These are phyloP conservation scores for Carassius gibelio DNA, from an alignment of 2,113 vertebrate genomes.

Conservation along the genomic window DNA sequence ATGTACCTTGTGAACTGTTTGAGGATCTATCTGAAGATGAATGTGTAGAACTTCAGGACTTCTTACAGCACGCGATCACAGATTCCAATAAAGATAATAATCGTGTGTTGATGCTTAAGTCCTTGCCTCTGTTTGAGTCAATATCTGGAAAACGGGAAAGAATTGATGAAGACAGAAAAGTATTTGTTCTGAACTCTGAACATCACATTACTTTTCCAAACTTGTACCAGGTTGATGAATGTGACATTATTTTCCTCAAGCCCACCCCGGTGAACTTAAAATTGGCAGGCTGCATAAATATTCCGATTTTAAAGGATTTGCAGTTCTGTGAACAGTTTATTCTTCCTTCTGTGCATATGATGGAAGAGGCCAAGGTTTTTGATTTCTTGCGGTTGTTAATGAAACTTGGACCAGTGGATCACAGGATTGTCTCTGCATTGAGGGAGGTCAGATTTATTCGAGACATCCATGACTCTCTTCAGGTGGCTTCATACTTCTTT, in stretches of 20 bases:
- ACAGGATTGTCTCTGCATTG: slow-evolving; percentile 57
- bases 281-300: neutral
- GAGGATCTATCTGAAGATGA: slow-evolving; percentile 54
- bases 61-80: slow-evolving; percentile 59
- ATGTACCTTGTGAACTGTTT: slow-evolving; percentile 62
- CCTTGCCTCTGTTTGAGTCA: slow-evolving; percentile 79
- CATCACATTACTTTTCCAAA: slow-evolving; percentile 6
- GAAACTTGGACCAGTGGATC: rapidly evolving
- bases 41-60: slow-evolving; percentile 52
- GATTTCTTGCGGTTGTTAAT: slow-evolving; percentile 72
- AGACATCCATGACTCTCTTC: slow-evolving; percentile 60
- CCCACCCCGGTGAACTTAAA: neutral
- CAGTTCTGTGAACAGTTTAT: slow-evolving; percentile 70
- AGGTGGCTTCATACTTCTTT: slow-evolving; percentile 74
- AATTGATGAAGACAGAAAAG: slow-evolving; percentile 61
- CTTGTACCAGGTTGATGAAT: slow-evolving; percentile 54
- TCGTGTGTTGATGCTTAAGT: slow-evolving; percentile 64
- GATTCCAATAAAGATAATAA: neutral
- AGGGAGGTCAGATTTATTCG: slow-evolving; percentile 70
- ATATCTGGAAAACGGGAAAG: slow-evolving; percentile 59
- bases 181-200: slow-evolving; percentile 64
- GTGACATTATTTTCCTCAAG: slow-evolving; percentile 64
- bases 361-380: slow-evolving; percentile 61
- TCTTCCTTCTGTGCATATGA: slow-evolving; percentile 58
- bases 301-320: slow-evolving; percentile 61